These are phyloP conservation scores for Lepisosteus oculatus DNA, from an alignment of 2,113 vertebrate species.

Conservation along the genomic window DNA sequence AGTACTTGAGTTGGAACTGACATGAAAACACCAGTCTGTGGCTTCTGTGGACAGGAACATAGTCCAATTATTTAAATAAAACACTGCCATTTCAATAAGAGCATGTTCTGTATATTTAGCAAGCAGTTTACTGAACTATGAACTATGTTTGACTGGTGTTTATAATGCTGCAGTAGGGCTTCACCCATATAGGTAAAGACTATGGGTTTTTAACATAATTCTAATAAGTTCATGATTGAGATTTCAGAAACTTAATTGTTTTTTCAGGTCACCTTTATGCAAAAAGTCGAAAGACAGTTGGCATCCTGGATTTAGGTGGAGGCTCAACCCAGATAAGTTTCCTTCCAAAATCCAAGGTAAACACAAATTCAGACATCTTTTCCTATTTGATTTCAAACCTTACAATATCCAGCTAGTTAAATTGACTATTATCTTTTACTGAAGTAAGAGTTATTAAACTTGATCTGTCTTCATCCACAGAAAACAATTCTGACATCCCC, in stretches of 20 bases:
- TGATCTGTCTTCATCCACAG: conserved; percentile 49
- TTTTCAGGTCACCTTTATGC: conserved; percentile 85
- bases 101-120: not conserved
- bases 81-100: not conserved
- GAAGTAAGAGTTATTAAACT: too few species aligned
- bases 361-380: conserved; percentile 16
- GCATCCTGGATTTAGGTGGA: conserved; percentile 92
- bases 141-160: not conserved
- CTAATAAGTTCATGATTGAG: conserved; percentile 4
- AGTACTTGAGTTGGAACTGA: not conserved
- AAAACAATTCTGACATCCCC: conserved; percentile 84
- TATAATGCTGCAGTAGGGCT: not conserved
- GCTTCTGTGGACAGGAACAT: not conserved
- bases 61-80: conserved; percentile 8
- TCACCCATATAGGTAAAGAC: not conserved
- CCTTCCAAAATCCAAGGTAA: conserved; percentile 85
- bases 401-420: too few species aligned
- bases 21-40: conserved; percentile 7
- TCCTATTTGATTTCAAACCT: too few species aligned
- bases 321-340: conserved; percentile 98
- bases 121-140: not conserved
- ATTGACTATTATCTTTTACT: too few species aligned
- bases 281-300: conserved; percentile 76
- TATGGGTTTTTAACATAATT: not conserved
- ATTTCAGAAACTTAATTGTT: conserved; percentile 16